Base-by-base conservation (phyloP, 1,140 invertebrate genomes). In the Prorops nasuta region DNA sequence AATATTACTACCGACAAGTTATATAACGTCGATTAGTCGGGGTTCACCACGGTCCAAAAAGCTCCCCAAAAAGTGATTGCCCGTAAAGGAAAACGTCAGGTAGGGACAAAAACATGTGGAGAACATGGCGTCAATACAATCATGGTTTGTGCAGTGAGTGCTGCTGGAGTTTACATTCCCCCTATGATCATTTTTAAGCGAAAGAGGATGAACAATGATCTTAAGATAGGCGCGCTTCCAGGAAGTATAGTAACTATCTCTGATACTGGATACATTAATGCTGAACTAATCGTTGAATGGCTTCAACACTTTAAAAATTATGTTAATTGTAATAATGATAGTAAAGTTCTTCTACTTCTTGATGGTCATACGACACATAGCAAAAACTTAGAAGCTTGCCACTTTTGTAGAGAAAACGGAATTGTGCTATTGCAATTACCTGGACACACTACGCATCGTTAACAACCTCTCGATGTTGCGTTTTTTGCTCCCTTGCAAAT, bases 101-200 rank as follows among this genome's bases (percentile, higher is more conserved):
- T 71, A 14, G 60, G 63, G 22, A 45, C 58, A 32, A 46, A 66
- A 6, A 62, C 58, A 40, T 69, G 58, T 49, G 64, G 56, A 36
- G 60, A 70, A 57, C 44, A 57, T 38, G 69, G 65, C 15, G 36
- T 56, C 10, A 67, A 58, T 19, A 64, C 63, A 15, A 69, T 65
- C 38, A 12, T 47, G n/a, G 46, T 38, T 12, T 38, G 31, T 22
- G 8, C 9, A 18, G 35, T 38, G 12, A 46, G 35, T 46, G 44
- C 32, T n/a, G 34, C 44, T 19, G 17, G 44, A 9, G 7, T 39
- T 38, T 46, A 19, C 38, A 18, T 38, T 18, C 44, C 35, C 9
- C 44, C 34, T 9, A 46, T 46, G 31, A 46, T 46, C 6, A 39
- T 46, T 38, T 39, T 39, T 38, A 38, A 46, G 15, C 35, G 35